Evolutionary conservation across 1,140 invertebrate genomes (phyloP).

Genomic region (Heliconius hermathena): DNA sequence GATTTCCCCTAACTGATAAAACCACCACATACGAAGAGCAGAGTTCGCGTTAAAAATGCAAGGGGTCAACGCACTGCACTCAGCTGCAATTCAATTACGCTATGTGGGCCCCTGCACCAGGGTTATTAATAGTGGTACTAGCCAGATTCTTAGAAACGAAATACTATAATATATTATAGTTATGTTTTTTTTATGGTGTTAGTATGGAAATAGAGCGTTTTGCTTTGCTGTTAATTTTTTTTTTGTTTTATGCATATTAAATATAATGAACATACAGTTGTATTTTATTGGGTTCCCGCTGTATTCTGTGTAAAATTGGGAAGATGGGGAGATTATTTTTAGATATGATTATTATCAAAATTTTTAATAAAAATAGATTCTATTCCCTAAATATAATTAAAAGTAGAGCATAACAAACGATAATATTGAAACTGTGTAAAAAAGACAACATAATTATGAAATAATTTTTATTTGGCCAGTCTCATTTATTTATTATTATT

Average conservation of each 20-base stretch:
- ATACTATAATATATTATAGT: neutral
- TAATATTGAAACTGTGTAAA: no score
- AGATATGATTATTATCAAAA: no score
- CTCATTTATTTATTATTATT: no score
- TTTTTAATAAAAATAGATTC: no score
- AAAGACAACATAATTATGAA: no score
- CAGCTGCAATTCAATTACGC: conserved; percentile 33
- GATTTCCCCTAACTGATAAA: conserved; percentile 1
- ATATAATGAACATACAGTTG: no score
- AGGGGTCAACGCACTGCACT: conserved; percentile 27
- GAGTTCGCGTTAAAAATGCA: conserved; percentile 26
- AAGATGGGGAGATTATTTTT: no score
- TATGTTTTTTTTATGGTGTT: neutral
- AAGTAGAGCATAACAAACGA: no score
- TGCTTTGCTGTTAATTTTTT: neutral
- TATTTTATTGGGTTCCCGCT: no score
- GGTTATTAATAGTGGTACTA: conserved; percentile 36
- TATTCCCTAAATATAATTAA: no score
- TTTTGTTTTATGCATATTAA: neutral
- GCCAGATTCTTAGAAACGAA: conserved; percentile 20
- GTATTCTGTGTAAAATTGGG: no score
- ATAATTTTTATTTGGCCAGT: no score
- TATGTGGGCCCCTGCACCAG: conserved; percentile 35
- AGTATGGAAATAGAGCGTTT: neutral
- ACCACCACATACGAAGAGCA: neutral